phyloP scores from a whole-genome alignment of 2,888 invertebrate genomes.

The Apamea epomidion region DNA sequence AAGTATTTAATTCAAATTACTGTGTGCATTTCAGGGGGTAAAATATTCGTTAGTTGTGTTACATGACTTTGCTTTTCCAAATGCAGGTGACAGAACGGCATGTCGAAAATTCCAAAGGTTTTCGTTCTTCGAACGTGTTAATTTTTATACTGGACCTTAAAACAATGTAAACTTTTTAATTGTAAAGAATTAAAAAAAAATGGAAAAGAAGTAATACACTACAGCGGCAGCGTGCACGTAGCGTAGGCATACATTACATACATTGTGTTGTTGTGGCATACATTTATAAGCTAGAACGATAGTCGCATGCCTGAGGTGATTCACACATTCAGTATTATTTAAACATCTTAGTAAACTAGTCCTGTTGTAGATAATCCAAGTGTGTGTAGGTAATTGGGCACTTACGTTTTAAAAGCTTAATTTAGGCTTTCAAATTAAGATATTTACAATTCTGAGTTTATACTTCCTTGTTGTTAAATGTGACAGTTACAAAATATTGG shows the following conservation, averaged over 20 bases:
- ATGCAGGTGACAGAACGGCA: constrained; percentile 42
- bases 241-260: too few relatives aligned
- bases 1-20: background rate
- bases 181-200: background rate
- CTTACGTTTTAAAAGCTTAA: background rate
- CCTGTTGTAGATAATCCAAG: constrained; percentile 15
- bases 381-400: constrained; percentile 1
- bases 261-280: too few relatives aligned
- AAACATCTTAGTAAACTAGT: constrained; percentile 22
- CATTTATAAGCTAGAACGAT: background rate
- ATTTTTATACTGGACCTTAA: constrained; percentile 13
- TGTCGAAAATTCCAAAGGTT: constrained; percentile 22
- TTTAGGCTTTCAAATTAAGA: constrained; percentile 17
- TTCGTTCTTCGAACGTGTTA: constrained; percentile 61
- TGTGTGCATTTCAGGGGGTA: background rate
- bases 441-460: constrained; percentile 20
- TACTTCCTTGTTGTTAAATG: constrained; percentile 34
- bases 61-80: constrained; percentile 38
- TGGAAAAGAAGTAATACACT: background rate
- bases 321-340: constrained; percentile 29
- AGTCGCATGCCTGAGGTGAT: background rate
- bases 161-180: constrained; percentile 20
- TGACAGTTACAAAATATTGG: constrained; percentile 68
- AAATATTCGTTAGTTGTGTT: background rate
- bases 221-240: constrained; percentile 1